A percentile compares a stretch with the other conserved stretches of the same genome.
Evolutionary conservation across 30 jellyfish, hydroid and myxozoan species (phyloP).

Genomic region (Chrysaora quinquecirrha): DNA sequence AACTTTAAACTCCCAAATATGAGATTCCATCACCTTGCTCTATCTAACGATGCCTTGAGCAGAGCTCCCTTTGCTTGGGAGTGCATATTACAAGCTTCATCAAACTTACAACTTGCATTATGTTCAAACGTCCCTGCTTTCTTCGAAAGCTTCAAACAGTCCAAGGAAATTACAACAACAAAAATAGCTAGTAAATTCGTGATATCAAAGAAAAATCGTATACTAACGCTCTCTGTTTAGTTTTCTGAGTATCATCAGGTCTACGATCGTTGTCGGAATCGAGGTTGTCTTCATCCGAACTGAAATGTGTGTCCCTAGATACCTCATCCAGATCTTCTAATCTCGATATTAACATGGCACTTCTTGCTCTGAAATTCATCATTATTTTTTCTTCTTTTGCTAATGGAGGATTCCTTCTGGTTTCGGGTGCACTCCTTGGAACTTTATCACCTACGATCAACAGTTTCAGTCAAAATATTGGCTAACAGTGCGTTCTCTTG

Average conservation of each 20-base stretch:
- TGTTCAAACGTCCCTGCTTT: no score
- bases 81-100: no score
- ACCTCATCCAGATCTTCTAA: slow-evolving; percentile 83
- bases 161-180: no score
- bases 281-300: slow-evolving; percentile 60
- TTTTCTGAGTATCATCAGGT: background rate
- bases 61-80: no score
- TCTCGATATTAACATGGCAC: slow-evolving; percentile 50
- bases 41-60: no score
- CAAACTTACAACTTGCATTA: no score
- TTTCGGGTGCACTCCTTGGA: slow-evolving; percentile 62
- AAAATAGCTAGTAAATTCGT: no score
- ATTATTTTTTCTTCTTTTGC: slow-evolving; percentile 49
- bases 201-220: no score
- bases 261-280: slow-evolving; percentile 31
- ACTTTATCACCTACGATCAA: background rate
- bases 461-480: background rate
- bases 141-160: no score
- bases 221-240: background rate
- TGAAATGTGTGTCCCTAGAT: slow-evolving; percentile 52
- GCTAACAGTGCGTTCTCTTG: background rate
- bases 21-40: no score
- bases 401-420: background rate
- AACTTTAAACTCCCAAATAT: no score
- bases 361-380: slow-evolving; percentile 75